Evolutionary conservation across 2,113 vertebrate genomes (phyloP).

Genomic region (Chroicocephalus ridibundus): DNA sequence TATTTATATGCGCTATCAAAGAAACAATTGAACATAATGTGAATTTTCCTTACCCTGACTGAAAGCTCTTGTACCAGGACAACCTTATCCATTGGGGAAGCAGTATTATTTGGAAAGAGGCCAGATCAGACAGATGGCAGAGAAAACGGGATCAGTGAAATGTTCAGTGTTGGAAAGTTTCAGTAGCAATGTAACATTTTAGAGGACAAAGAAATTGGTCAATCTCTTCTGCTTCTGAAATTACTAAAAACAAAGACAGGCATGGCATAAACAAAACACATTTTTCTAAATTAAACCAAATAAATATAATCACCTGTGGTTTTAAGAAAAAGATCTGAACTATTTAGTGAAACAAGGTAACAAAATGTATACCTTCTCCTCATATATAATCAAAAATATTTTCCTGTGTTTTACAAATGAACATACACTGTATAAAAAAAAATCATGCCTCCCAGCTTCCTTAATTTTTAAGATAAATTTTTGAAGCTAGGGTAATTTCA

Average conservation of each 20-base stretch:
- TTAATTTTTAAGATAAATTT: constrained; percentile 65
- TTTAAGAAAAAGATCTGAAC: not conserved
- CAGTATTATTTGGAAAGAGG: constrained; percentile 80
- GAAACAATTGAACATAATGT: constrained; percentile 62
- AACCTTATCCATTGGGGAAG: constrained; percentile 75
- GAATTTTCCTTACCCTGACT: constrained; percentile 81
- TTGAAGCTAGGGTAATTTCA: constrained; percentile 73
- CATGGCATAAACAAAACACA: not conserved
- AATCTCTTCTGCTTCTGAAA: constrained; percentile 73
- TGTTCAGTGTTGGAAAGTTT: constrained; percentile 72
- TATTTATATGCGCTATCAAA: constrained; percentile 59
- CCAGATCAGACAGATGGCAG: constrained; percentile 90
- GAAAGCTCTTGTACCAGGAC: constrained; percentile 85
- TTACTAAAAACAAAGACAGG: constrained; percentile 34
- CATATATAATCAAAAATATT: not conserved
- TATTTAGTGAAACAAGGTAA: not conserved
- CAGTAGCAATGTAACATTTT: constrained; percentile 69
- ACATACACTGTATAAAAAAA: not conserved
- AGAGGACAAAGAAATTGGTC: constrained; percentile 73
- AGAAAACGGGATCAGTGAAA: constrained; percentile 81
- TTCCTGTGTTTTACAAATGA: not conserved
- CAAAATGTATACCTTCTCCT: not conserved
- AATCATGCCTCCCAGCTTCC: constrained; percentile 31
- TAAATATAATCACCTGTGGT: not conserved
- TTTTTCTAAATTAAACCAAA: not conserved